A percentile compares a stretch with the other conserved stretches of the same genome.
Conservation (phyloP, 2,888 invertebrate species). For the Pheosia gnoma region DNA sequence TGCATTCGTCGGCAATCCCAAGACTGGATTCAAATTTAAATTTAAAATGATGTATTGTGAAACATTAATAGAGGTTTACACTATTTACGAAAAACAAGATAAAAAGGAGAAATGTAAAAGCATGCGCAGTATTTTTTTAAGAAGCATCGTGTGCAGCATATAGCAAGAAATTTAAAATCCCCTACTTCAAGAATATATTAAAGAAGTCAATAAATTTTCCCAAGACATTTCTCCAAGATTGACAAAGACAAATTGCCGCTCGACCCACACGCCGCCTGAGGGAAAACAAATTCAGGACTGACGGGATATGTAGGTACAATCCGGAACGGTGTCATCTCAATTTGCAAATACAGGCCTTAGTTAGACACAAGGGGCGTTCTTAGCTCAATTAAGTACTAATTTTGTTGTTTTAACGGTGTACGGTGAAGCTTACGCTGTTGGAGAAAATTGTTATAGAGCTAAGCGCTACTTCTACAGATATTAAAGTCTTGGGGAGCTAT, state of each 20-base stretch:
- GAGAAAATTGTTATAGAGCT: slow-evolving; percentile 14
- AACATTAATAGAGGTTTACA: too few relatives aligned
- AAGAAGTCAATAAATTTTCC: slow-evolving; percentile 21
- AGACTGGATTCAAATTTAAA: background rate
- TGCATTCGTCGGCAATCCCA: background rate
- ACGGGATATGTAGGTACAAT: slow-evolving; percentile 5
- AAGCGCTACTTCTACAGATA: slow-evolving; percentile 12
- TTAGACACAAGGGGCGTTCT: slow-evolving; percentile 42
- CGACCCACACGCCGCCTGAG: slow-evolving; percentile 11
- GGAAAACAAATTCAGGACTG: slow-evolving; percentile 10
- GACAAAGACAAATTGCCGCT: slow-evolving; percentile 24
- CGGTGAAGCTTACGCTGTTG: slow-evolving; percentile 8
- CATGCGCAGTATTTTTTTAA: too few relatives aligned
- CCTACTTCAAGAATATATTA: slow-evolving; percentile 12
- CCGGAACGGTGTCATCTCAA: slow-evolving; percentile 19
- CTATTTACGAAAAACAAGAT: too few relatives aligned
- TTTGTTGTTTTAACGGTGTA: slow-evolving; percentile 28
- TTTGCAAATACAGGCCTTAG: slow-evolving; percentile 45
- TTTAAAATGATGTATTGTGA: too few relatives aligned
- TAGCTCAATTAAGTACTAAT: slow-evolving; percentile 44
- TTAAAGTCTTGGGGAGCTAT: slow-evolving; percentile 8
- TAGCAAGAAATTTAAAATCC: background rate
- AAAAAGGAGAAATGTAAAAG: too few relatives aligned
- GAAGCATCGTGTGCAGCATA: too few relatives aligned
- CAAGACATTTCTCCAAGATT: slow-evolving; percentile 22